A percentile compares a stretch with the other conserved stretches of the same genome.
Evolutionary conservation across 2,797 vertebrate species (phyloP).

Genomic region (Todus mexicanus): DNA sequence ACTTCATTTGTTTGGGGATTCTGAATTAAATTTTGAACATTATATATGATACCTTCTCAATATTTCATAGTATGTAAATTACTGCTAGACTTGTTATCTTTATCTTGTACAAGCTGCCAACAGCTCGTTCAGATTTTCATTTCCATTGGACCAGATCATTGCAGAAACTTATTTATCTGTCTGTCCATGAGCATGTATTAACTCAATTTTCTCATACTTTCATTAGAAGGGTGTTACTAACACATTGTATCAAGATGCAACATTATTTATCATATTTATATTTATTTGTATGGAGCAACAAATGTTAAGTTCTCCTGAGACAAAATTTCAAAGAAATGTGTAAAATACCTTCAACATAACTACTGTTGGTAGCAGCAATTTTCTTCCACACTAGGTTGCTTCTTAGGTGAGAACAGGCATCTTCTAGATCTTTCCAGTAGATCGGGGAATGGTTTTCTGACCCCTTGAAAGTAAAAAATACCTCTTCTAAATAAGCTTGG

Average conservation of each 20-base stretch:
- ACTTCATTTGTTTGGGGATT: background rate
- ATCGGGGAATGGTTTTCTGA: background rate
- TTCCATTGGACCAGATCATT: background rate
- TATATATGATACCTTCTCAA: background rate
- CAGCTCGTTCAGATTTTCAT: background rate
- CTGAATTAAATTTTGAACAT: slow-evolving; percentile 14
- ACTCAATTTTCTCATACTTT: background rate
- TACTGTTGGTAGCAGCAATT: background rate
- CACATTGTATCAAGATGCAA: background rate
- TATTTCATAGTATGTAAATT: background rate
- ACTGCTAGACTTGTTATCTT: background rate
- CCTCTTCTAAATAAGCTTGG: background rate
- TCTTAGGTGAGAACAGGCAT: background rate
- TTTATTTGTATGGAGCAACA: background rate
- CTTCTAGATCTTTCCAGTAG: background rate
- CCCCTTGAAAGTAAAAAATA: background rate
- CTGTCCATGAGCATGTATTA: background rate
- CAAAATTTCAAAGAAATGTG: background rate
- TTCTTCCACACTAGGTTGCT: background rate
- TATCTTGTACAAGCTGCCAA: background rate
- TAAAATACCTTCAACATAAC: background rate
- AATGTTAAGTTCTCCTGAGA: background rate
- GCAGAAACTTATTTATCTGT: background rate
- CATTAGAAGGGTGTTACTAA: background rate
- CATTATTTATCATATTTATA: background rate